phyloP scores from a whole-genome alignment of 2,888 invertebrate genomes.

The Leucophora obtusa region DNA sequence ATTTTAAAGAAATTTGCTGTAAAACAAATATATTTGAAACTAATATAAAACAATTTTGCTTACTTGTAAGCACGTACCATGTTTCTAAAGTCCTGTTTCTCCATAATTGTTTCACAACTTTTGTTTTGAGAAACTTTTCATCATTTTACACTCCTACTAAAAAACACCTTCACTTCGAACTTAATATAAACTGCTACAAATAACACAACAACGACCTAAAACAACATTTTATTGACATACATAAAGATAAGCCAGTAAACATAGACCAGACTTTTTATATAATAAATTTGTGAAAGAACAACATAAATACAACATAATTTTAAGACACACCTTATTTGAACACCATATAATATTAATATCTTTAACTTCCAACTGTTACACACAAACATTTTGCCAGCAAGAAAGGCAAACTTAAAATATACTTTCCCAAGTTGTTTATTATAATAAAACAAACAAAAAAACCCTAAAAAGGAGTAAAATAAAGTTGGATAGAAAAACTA shows the following conservation, averaged over 20 bases:
- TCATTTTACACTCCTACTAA: not conserved
- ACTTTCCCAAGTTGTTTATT: constrained; percentile 16
- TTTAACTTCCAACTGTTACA: not conserved
- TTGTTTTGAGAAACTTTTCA: not conserved
- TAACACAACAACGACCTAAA: constrained; percentile 33
- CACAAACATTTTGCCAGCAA: not conserved
- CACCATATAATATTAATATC: constrained; percentile 28
- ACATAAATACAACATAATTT: constrained; percentile 46
- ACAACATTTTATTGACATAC: constrained; percentile 35
- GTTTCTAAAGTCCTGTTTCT: not conserved
- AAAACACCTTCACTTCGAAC: not conserved
- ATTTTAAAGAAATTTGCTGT: not conserved
- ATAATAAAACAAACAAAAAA: constrained; percentile 9
- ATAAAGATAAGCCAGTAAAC: constrained; percentile 16
- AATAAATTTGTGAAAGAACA: constrained; percentile 12
- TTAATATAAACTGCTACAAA: not conserved
- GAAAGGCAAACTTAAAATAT: constrained; percentile 38
- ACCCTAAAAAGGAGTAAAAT: not conserved
- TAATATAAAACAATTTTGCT: not conserved
- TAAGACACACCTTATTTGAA: constrained; percentile 49
- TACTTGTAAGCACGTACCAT: not conserved
- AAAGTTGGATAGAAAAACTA: constrained; percentile 47
- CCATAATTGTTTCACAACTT: not conserved
- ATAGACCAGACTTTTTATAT: constrained; percentile 15
- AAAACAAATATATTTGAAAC: not conserved